Conservation (phyloP, 2,888 invertebrate genomes). For the Ryuthela nishihirai region DNA sequence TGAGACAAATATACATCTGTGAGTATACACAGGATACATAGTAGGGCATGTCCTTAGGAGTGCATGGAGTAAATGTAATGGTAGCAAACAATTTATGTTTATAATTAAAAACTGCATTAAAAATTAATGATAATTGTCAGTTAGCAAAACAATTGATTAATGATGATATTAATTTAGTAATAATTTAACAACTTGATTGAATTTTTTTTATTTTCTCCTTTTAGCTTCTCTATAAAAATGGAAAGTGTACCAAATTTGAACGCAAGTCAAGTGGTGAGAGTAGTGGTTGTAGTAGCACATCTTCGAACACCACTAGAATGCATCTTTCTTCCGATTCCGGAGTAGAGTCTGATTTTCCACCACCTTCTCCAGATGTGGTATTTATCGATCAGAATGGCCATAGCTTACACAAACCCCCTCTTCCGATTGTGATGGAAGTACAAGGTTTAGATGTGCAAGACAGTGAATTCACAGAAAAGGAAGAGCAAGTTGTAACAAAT, state of each 20-base stretch:
- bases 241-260: slow-evolving; percentile 32
- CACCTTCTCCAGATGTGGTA: slow-evolving; percentile 23
- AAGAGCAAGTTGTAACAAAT: not conserved
- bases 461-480: not conserved
- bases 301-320: slow-evolving; percentile 22
- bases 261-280: slow-evolving; percentile 38
- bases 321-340: slow-evolving; percentile 34
- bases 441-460: slow-evolving; percentile 1
- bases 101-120: too few relatives aligned
- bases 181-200: too few relatives aligned
- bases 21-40: too few relatives aligned
- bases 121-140: too few relatives aligned
- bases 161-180: too few relatives aligned
- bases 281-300: slow-evolving; percentile 37
- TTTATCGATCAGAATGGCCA: slow-evolving; percentile 7
- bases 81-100: too few relatives aligned
- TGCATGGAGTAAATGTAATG: too few relatives aligned
- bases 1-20: too few relatives aligned
- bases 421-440: slow-evolving; percentile 30
- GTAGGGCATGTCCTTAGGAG: too few relatives aligned
- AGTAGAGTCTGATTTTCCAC: slow-evolving; percentile 30
- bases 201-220: slow-evolving; percentile 20
- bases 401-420: slow-evolving; percentile 9
- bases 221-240: slow-evolving; percentile 34
- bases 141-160: too few relatives aligned